These are phyloP conservation scores for Phrynosoma platyrhinos DNA, from an alignment of 2,113 vertebrate species.

Conservation along the genomic window DNA sequence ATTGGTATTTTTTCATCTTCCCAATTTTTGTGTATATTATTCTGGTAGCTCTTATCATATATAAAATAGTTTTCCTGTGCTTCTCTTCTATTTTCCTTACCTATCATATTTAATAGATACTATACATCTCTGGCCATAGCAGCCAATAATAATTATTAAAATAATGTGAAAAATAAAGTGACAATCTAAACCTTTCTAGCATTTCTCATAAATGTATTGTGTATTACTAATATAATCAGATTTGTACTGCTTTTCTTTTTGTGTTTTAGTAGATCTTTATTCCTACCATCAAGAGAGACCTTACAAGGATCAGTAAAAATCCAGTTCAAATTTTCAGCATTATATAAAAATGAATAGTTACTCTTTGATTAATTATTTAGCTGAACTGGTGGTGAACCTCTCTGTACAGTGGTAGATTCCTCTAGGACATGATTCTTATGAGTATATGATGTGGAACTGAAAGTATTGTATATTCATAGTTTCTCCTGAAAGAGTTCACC, in stretches of 20 bases:
- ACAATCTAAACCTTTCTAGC: neutral
- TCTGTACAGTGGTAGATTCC: neutral
- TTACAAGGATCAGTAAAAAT: neutral
- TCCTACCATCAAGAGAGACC: neutral
- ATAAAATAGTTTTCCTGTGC: neutral
- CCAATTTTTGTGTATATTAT: neutral
- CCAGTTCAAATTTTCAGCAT: neutral
- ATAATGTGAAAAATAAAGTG: neutral
- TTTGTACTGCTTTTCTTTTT: neutral
- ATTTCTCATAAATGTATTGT: neutral
- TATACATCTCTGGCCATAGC: neutral
- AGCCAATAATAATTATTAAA: too few species aligned
- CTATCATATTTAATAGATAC: neutral
- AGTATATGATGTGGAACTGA: neutral
- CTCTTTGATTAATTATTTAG: constrained; percentile 11
- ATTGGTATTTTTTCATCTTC: too few species aligned
- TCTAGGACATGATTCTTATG: neutral
- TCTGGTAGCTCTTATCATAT: neutral
- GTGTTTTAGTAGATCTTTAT: neutral
- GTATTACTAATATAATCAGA: neutral
- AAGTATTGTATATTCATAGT: neutral
- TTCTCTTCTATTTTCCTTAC: neutral
- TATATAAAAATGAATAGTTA: constrained; percentile 1
- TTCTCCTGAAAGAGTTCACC: neutral
- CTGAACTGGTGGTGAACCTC: neutral